Evolutionary conservation across 2,113 vertebrate species (phyloP), one percentile per base, ranked within the genome.

Genomic region (Pangasianodon gigas): DNA sequence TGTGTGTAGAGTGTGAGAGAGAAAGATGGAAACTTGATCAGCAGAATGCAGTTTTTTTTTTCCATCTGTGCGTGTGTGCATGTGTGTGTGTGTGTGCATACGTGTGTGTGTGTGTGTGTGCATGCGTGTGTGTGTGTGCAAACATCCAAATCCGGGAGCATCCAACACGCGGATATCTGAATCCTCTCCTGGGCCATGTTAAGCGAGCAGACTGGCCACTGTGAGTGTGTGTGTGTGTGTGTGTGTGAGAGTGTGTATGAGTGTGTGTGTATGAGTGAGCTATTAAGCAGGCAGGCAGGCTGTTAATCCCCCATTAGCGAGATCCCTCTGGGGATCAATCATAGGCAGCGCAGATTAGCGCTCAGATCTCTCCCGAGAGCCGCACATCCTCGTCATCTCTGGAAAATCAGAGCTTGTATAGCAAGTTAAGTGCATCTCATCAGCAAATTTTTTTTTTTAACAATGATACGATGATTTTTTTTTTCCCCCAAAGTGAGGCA

Each of bases 291-390:
- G 56, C 71, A 79, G 79, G 81, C 71, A 84, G 74, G 87, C 77
- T 79, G 74, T 88, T 88, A 88, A 90, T 90, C 90, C 90, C 32
- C 86, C 90, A 90, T 90, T 90, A 90, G 86, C 29, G 51, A 87
- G 86, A 67, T 88, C 90, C 52, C 90, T 88, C 81, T 87, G 83
- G 88, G 79, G 85, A 87, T 87, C 89, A 83, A 83, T 90, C 85
- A 90, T 32, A 85, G 54, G 74, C 79, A 62, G 87, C n/a, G 14
- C 77, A 90, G 89, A 62, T 90, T 87, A 87, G 84, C 48, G 85
- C 85, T 74, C 62, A 48, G 51, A 83, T 89, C 58, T 89, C 74
- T 80, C 87, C 87, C 60, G 16, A 81, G 56, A 88, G 56, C 84
- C 2, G 44, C 48, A 37, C 85, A 5, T 86, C 65, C 44, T 37